Conservation (phyloP, 2,113 vertebrate genomes). For the Calypte anna region DNA sequence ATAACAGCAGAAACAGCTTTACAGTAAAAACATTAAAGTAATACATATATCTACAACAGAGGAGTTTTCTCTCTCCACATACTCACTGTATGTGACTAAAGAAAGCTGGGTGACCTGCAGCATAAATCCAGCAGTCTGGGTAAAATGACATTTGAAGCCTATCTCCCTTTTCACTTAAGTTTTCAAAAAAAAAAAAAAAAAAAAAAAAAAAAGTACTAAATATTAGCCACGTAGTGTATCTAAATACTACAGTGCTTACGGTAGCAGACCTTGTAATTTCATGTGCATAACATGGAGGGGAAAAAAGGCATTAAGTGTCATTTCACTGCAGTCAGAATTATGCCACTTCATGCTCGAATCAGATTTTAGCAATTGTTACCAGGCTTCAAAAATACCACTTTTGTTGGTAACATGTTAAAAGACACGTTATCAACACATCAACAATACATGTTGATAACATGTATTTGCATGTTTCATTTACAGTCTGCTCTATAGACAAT, state of each 20-base stretch:
- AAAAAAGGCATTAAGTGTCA: background rate
- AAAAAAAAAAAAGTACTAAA: accelerated
- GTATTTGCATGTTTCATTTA: background rate
- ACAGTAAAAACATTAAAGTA: background rate
- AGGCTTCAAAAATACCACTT: background rate
- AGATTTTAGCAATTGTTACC: background rate
- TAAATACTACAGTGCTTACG: background rate
- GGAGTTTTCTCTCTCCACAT: background rate
- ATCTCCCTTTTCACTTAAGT: background rate
- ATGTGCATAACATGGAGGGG: accelerated
- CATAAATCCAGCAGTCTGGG: background rate
- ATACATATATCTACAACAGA: background rate
- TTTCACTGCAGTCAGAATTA: background rate
- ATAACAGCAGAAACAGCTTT: background rate
- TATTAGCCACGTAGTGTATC: background rate
- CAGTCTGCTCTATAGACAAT: background rate
- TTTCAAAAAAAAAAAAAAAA: background rate
- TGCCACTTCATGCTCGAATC: background rate
- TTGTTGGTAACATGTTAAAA: background rate
- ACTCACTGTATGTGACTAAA: background rate
- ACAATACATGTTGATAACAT: too few species aligned
- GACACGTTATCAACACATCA: background rate
- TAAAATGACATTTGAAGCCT: background rate
- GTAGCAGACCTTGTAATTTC: background rate
- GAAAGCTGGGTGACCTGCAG: background rate